These are phyloP conservation scores for Sisyra terminalis DNA, from an alignment of 2,888 invertebrate genomes.

Conservation along the genomic window DNA sequence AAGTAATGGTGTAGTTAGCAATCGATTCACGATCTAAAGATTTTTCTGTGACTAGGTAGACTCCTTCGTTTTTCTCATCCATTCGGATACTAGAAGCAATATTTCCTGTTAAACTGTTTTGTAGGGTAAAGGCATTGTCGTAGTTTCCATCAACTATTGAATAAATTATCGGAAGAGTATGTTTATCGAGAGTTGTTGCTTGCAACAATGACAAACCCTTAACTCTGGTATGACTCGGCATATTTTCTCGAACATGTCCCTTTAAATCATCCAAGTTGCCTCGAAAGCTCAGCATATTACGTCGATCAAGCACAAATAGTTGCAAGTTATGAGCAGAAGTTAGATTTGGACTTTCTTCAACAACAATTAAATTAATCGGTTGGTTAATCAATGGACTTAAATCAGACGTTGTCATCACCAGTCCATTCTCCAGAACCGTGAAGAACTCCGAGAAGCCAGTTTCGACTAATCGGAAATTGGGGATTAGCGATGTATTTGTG, in stretches of 20 bases:
- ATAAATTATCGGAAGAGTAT: conserved; percentile 53
- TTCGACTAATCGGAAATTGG: conserved; percentile 51
- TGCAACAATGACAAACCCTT: conserved; percentile 53
- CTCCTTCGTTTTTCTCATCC: conserved; percentile 37
- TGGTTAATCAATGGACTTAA: conserved; percentile 64
- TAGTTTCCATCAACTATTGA: conserved; percentile 64
- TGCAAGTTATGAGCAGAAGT: conserved; percentile 67
- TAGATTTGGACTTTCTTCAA: conserved; percentile 66
- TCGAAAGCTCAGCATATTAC: conserved; percentile 66
- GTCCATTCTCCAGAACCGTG: conserved; percentile 71
- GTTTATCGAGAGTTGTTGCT: conserved; percentile 44
- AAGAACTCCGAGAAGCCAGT: conserved; percentile 73
- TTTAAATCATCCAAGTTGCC: conserved; percentile 38
- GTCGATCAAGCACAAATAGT: conserved; percentile 66
- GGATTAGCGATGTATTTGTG: conserved; percentile 34
- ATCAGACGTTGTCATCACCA: conserved; percentile 82
- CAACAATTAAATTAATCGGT: conserved; percentile 63
- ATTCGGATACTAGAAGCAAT: conserved; percentile 30
- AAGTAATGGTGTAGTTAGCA: conserved; percentile 50
- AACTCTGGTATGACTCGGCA: conserved; percentile 52
- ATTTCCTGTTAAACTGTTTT: conserved; percentile 34
- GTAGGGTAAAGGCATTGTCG: conserved; percentile 55
- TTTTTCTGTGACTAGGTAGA: conserved; percentile 57
- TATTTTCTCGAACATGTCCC: conserved; percentile 63
- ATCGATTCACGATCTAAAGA: conserved; percentile 65